Percentiles rank a stretch among this genome's conserved stretches.
These are phyloP conservation scores for Cantharis rustica DNA, from an alignment of 2,888 invertebrate genomes.

Conservation along the genomic window DNA sequence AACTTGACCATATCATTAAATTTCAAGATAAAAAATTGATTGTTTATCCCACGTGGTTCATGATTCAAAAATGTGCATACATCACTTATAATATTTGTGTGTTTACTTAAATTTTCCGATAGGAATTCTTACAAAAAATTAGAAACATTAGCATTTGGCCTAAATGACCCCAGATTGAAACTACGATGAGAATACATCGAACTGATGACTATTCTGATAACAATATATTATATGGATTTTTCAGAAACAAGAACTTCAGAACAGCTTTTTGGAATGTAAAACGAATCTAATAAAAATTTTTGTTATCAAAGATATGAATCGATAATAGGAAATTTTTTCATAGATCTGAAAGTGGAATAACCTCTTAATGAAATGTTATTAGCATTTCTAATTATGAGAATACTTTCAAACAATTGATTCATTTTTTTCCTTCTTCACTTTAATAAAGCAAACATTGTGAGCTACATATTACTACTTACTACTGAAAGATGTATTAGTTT, in stretches of 20 bases:
- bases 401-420: neutral
- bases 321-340: neutral
- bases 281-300: neutral
- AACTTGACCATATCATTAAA: neutral
- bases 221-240: neutral
- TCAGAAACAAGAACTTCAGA: neutral
- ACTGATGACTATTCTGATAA: neutral
- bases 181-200: neutral
- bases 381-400: neutral
- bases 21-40: neutral
- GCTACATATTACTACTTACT: conserved; percentile 26
- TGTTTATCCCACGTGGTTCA: neutral
- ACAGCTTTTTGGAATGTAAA: neutral
- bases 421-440: neutral
- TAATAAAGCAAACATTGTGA: conserved; percentile 2
- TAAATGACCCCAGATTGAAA: neutral
- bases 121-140: neutral
- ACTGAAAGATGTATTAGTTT: conserved; percentile 46
- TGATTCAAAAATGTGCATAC: neutral
- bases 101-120: neutral
- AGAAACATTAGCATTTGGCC: neutral
- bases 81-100: neutral
- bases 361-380: neutral
- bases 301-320: too few species aligned
- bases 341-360: neutral